phyloP scores from a whole-genome alignment of 2,113 vertebrate species.

The Prinia subflava region DNA sequence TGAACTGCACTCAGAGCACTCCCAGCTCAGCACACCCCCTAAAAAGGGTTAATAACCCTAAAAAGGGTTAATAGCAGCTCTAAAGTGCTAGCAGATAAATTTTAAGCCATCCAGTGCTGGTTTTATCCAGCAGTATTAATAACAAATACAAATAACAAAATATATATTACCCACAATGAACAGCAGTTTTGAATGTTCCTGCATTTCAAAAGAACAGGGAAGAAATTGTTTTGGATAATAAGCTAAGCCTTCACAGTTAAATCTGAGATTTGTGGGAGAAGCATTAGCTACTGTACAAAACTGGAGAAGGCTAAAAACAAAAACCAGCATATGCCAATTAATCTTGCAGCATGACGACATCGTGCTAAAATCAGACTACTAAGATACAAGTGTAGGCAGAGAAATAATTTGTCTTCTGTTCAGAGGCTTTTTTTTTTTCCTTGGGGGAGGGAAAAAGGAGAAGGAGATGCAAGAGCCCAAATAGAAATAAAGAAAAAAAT shows the following conservation, averaged over 20 bases:
- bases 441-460: background rate
- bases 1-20: background rate
- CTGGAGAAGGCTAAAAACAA: conserved; percentile 7
- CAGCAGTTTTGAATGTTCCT: background rate
- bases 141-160: background rate
- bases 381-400: conserved; percentile 20
- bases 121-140: background rate
- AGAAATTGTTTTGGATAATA: background rate
- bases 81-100: background rate
- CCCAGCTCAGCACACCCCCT: background rate
- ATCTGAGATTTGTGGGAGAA: background rate
- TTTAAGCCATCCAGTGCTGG: background rate
- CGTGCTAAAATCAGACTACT: conserved; percentile 34
- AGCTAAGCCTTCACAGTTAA: background rate
- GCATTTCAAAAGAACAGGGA: background rate
- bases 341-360: background rate
- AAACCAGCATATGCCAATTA: conserved; percentile 5
- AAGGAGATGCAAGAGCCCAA: background rate
- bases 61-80: background rate
- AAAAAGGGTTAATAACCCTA: background rate
- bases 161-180: background rate
- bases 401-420: conserved; percentile 29
- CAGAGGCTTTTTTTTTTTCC: background rate
- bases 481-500: conserved; percentile 14
- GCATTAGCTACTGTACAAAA: background rate